A percentile compares a stretch with the other conserved stretches of the same genome.
These are phyloP conservation scores for Aricia agestis DNA, from an alignment of 1,140 invertebrate species.

Conservation along the genomic window DNA sequence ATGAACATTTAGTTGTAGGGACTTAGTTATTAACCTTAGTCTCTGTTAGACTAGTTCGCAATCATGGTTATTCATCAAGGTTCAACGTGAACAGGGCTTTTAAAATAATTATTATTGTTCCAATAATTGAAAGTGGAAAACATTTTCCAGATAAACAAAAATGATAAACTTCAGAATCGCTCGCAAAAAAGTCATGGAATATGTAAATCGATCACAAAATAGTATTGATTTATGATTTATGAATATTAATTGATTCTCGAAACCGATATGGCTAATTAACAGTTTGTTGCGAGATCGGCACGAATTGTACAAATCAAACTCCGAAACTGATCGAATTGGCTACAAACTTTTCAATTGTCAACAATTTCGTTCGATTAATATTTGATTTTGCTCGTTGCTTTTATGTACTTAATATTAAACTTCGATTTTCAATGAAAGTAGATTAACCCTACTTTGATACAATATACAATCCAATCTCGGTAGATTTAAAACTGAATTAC, in stretches of 20 bases:
- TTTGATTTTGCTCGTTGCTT: background rate
- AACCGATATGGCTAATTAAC: constrained; percentile 57
- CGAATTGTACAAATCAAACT: background rate
- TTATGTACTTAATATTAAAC: no score
- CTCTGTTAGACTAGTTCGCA: no score
- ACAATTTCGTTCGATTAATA: constrained; percentile 3
- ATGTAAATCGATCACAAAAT: background rate
- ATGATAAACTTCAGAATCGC: no score
- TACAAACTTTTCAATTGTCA: background rate
- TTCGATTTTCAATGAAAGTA: no score
- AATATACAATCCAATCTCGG: no score
- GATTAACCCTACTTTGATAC: no score
- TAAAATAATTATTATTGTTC: background rate
- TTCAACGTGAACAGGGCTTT: no score
- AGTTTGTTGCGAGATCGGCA: constrained; percentile 25
- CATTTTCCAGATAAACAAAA: no score
- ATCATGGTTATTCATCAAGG: no score
- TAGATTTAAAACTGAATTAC: no score
- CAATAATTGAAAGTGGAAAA: background rate
- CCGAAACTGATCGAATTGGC: background rate
- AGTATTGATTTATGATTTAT: constrained; percentile 11
- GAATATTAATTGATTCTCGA: constrained; percentile 13
- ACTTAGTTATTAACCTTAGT: no score
- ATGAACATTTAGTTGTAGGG: no score
- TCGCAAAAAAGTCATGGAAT: background rate